Evolutionary conservation across 2,888 invertebrate genomes (phyloP).

Genomic region (Patella caerulea): DNA sequence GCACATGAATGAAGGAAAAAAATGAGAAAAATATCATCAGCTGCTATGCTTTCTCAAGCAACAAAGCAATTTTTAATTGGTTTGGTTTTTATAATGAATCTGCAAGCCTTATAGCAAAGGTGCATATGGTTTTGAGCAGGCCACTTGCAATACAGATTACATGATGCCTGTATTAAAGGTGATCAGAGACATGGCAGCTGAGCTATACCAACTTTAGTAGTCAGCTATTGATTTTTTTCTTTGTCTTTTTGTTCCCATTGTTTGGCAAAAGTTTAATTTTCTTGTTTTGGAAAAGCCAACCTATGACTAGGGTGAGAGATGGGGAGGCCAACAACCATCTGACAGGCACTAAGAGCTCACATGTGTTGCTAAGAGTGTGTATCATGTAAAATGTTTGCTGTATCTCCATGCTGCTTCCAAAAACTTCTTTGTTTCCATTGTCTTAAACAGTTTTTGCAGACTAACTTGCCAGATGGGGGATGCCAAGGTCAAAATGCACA

Average conservation of each 20-base stretch:
- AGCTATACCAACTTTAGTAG: constrained; percentile 47
- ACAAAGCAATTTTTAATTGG: constrained; percentile 55
- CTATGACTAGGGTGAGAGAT: constrained; percentile 48
- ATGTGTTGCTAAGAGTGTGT: constrained; percentile 34
- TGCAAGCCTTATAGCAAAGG: constrained; percentile 34
- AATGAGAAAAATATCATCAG: constrained; percentile 43
- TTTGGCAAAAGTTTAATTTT: constrained; percentile 61
- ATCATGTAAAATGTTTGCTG: constrained; percentile 23
- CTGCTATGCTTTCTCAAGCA: constrained; percentile 45
- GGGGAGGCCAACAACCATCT: constrained; percentile 37
- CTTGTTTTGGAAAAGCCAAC: constrained; percentile 52
- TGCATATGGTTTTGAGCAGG: constrained; percentile 53
- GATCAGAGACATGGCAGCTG: constrained; percentile 59
- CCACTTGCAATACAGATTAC: constrained; percentile 48
- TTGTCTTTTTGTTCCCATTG: constrained; percentile 66
- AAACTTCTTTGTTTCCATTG: constrained; percentile 40
- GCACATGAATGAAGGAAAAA: constrained; percentile 34
- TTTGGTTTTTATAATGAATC: constrained; percentile 43
- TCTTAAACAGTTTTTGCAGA: constrained; percentile 35
- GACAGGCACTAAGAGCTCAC: constrained; percentile 36
- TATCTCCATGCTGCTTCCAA: constrained; percentile 6
- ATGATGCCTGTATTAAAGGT: constrained; percentile 40
- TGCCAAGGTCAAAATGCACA: constrained; percentile 26
- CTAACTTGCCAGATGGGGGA: constrained; percentile 43
- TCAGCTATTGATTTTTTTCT: constrained; percentile 65